Conservation (phyloP, 2,888 invertebrate genomes). For the Idaea dimidiata region DNA sequence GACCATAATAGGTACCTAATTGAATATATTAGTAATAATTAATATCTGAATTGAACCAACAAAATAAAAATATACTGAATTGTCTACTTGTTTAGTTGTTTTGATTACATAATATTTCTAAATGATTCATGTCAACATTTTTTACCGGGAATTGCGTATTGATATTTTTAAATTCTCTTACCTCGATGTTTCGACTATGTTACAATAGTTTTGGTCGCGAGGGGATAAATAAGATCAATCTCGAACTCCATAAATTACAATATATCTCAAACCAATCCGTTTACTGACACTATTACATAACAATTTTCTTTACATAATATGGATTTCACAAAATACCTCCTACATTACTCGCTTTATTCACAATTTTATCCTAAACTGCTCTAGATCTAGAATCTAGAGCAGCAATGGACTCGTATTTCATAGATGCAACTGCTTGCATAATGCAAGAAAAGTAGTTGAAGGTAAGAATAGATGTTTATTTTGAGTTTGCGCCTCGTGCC, state of each 20-base stretch:
- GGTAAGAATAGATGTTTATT: conserved; percentile 48
- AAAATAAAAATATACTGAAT: too few species aligned
- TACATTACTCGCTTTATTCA: conserved; percentile 19
- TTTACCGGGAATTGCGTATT: too few species aligned
- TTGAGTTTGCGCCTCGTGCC: conserved; percentile 51
- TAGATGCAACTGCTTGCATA: background rate
- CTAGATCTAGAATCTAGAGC: background rate
- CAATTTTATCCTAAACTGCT: background rate
- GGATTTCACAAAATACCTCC: background rate
- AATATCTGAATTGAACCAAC: background rate
- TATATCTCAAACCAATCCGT: conserved; percentile 28
- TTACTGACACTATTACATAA: conserved; percentile 36
- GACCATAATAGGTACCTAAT: conserved; percentile 9
- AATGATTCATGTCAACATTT: too few species aligned
- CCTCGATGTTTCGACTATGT: too few species aligned
- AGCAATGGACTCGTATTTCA: conserved; percentile 21
- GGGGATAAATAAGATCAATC: too few species aligned
- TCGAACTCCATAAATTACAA: conserved; percentile 26
- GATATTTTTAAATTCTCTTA: too few species aligned
- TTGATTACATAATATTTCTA: too few species aligned
- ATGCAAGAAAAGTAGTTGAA: conserved; percentile 11
- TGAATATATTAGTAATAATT: background rate
- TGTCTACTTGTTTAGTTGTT: too few species aligned
- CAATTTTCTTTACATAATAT: conserved; percentile 6
- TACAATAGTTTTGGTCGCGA: too few species aligned